Percentiles rank a stretch among this genome's conserved stretches.
Conservation (phyloP, 2,113 vertebrate genomes). For the Cygnus buccinator region DNA sequence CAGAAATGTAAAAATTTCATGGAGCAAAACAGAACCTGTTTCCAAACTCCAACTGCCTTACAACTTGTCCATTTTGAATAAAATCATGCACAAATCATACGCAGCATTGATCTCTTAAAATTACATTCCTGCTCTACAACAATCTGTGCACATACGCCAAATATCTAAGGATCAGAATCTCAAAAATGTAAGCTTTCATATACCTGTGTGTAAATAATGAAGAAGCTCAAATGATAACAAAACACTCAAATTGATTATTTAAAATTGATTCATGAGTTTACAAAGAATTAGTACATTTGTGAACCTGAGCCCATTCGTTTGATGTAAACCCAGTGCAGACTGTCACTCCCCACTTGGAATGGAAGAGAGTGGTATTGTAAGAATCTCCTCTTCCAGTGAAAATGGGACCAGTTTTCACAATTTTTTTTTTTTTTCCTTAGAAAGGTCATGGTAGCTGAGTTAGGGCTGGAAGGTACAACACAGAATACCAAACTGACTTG, state of each 20-base stretch:
- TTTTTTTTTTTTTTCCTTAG: fast-evolving
- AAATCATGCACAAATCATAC: not conserved
- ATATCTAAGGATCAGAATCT: not conserved
- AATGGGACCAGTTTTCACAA: not conserved
- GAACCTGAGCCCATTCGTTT: not conserved
- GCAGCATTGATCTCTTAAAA: not conserved
- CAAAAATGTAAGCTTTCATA: not conserved
- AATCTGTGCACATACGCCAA: not conserved
- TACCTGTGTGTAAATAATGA: not conserved
- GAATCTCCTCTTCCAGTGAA: not conserved
- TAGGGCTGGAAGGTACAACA: fast-evolving
- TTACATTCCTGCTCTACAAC: not conserved
- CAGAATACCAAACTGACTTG: not conserved
- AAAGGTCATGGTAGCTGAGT: not conserved
- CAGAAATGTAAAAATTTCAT: not conserved
- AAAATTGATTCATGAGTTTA: not conserved
- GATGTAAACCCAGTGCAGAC: not conserved
- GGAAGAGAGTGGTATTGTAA: not conserved
- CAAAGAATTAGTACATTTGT: not conserved
- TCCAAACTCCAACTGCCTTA: not conserved
- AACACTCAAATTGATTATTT: not conserved
- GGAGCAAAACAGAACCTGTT: not conserved
- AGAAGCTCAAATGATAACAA: not conserved
- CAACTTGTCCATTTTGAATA: not conserved
- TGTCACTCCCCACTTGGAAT: not conserved